A percentile compares a stretch with the other conserved stretches of the same genome.
These are phyloP conservation scores for Bedellia somnulentella DNA, from an alignment of 2,888 invertebrate genomes.

Conservation along the genomic window DNA sequence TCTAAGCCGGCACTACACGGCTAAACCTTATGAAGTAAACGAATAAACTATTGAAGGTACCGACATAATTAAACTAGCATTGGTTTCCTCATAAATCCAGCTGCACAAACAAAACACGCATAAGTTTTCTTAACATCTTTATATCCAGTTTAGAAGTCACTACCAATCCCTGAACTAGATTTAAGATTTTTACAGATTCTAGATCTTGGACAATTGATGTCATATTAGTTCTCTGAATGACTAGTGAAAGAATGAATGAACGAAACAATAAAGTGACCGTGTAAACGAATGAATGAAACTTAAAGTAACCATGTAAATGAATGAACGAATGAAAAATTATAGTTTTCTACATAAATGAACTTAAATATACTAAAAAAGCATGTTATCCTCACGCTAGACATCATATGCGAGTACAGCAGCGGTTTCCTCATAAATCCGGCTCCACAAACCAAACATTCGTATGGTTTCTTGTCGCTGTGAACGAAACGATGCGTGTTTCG, in stretches of 20 bases:
- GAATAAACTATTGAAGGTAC: neutral
- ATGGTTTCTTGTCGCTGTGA: constrained; percentile 85
- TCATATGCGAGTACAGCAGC: constrained; percentile 76
- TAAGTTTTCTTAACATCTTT: neutral
- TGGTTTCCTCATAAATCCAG: neutral
- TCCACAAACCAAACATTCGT: constrained; percentile 80
- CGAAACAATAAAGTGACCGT: too few relatives aligned
- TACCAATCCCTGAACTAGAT: too few relatives aligned
- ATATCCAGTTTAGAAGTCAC: too few relatives aligned
- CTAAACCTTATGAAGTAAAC: too few relatives aligned
- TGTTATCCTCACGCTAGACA: constrained; percentile 49
- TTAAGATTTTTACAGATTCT: too few relatives aligned
- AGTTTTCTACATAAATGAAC: too few relatives aligned
- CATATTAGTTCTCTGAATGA: too few relatives aligned
- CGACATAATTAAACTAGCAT: neutral
- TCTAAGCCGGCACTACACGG: too few relatives aligned
- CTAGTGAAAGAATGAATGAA: too few relatives aligned
- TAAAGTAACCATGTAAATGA: neutral
- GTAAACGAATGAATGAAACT: too few relatives aligned
- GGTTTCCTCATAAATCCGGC: constrained; percentile 85
- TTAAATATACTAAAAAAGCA: neutral
- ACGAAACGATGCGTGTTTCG: constrained; percentile 83
- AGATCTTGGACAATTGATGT: too few relatives aligned
- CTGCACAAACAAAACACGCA: neutral
- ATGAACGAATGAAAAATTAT: neutral